These are phyloP conservation scores for Chironex yamaguchii DNA, from an alignment of 30 jellyfish, hydroid and myxozoan species.

Conservation along the genomic window DNA sequence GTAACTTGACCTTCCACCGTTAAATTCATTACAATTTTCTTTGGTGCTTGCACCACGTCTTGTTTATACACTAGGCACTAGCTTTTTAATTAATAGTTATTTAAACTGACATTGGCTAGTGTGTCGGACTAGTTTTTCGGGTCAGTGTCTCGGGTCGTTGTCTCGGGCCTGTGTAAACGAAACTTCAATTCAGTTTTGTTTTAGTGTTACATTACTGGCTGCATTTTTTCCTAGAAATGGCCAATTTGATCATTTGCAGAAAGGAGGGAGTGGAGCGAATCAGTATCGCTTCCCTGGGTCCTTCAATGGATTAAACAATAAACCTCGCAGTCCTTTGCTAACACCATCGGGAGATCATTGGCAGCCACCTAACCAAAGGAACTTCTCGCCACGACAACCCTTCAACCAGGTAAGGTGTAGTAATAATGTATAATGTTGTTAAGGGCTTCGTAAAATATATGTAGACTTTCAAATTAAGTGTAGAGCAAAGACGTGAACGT, in stretches of 20 bases:
- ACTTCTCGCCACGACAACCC: conserved; percentile 47
- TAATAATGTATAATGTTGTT: not conserved
- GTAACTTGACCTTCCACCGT: not conserved
- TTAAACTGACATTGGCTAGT: too few relatives aligned
- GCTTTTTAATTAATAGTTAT: too few relatives aligned
- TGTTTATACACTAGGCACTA: too few relatives aligned
- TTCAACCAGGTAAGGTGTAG: conserved; percentile 67
- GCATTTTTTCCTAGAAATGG: conserved; percentile 24
- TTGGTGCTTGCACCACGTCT: too few relatives aligned
- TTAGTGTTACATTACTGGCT: not conserved
- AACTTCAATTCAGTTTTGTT: not conserved
- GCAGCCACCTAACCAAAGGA: conserved; percentile 79
- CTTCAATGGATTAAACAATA: conserved; percentile 65
- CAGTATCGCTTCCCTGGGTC: conserved; percentile 71
- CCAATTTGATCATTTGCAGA: conserved; percentile 88
- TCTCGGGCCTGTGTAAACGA: too few relatives aligned
- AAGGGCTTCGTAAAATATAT: too few relatives aligned
- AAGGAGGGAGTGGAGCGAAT: conserved; percentile 25
- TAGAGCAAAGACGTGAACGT: too few relatives aligned
- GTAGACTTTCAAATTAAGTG: too few relatives aligned
- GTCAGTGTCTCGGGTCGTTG: too few relatives aligned
- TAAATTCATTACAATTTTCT: not conserved
- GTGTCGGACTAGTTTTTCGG: too few relatives aligned
- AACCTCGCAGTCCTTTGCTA: conserved; percentile 89
- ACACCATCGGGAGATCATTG: conserved; percentile 97